Conservation (phyloP, 2,888 invertebrate species). For the Nezara viridula region DNA sequence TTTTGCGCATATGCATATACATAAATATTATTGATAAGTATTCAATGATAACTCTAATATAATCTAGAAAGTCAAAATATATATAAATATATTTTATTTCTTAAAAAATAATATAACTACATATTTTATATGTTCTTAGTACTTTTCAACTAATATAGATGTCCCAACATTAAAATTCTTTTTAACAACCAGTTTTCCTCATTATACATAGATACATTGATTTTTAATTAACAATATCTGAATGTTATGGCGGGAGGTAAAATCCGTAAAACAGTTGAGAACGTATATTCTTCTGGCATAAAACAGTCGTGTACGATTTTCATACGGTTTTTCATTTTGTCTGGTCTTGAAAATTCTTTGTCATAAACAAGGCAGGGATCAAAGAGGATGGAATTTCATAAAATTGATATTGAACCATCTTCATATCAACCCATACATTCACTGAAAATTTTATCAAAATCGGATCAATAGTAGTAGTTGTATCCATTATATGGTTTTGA, state of each 20-base stretch:
- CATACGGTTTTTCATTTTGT: conserved; percentile 96
- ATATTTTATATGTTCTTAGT: conserved; percentile 42
- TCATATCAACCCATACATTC: too few species aligned
- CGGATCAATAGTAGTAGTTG: too few species aligned
- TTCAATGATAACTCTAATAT: conserved; percentile 20
- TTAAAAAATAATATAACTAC: conserved; percentile 46
- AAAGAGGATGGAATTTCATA: too few species aligned
- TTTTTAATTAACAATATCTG: conserved; percentile 20
- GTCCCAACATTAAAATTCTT: conserved; percentile 41
- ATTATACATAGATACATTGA: not conserved
- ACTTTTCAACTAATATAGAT: conserved; percentile 47
- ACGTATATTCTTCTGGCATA: conserved; percentile 88
- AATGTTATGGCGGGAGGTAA: conserved; percentile 65
- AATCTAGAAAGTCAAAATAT: conserved; percentile 42
- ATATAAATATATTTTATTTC: conserved; percentile 44
- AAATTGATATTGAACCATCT: too few species aligned
- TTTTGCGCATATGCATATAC: conserved; percentile 45
- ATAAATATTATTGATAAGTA: conserved; percentile 27
- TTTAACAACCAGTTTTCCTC: conserved; percentile 29
- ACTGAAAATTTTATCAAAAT: too few species aligned
- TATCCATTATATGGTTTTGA: too few species aligned
- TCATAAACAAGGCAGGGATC: conserved; percentile 91
- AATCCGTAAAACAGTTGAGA: conserved; percentile 71
- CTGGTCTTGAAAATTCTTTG: conserved; percentile 92
- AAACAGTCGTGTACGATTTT: conserved; percentile 93